Conservation (phyloP, 2,113 vertebrate genomes). For the Felis chaus region DNA sequence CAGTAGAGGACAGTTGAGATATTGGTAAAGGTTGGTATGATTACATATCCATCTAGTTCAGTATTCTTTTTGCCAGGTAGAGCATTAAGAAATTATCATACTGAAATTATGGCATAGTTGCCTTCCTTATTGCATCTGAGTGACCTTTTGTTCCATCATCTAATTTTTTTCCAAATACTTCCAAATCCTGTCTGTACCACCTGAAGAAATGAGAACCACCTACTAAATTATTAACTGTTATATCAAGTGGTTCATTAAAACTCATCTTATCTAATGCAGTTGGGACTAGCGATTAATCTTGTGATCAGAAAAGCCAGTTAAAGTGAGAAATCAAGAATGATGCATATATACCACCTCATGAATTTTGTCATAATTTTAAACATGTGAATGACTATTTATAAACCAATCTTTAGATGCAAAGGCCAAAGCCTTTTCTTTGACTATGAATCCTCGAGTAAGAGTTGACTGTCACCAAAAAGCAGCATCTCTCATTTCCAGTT, state of each 20-base stretch:
- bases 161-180: not conserved
- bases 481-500: constrained; percentile 36
- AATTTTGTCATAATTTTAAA: constrained; percentile 50
- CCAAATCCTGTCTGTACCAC: not conserved
- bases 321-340: constrained; percentile 51
- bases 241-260: constrained; percentile 5
- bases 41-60: not conserved
- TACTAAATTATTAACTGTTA: not conserved
- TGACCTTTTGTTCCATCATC: not conserved
- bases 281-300: constrained; percentile 11
- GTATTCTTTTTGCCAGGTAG: not conserved
- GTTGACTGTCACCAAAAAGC: not conserved
- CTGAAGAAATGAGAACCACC: not conserved
- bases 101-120: not conserved
- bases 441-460: not conserved
- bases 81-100: not conserved
- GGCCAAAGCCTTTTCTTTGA: not conserved
- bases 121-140: not conserved
- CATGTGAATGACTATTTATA: not conserved
- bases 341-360: not conserved
- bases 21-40: not conserved
- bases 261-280: not conserved
- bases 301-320: constrained; percentile 9
- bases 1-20: not conserved
- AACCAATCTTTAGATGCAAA: constrained; percentile 14